Evolutionary conservation across 2,888 invertebrate genomes (phyloP).

Genomic region (Elysia crispata): DNA sequence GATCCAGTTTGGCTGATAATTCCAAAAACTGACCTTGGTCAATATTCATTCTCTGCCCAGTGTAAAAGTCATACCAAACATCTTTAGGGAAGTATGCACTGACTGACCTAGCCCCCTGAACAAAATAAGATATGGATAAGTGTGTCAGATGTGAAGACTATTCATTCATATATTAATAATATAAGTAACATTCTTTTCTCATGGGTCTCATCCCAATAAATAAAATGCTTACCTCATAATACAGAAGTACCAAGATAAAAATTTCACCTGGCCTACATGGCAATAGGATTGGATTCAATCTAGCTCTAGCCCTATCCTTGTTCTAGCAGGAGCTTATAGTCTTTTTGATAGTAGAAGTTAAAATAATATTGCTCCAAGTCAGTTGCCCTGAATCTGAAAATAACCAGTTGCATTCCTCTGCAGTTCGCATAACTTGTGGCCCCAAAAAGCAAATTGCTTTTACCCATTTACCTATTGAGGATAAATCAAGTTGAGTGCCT

Average conservation of each 20-base stretch:
- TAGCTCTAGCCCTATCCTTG: too few relatives aligned
- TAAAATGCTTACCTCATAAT: constrained; percentile 80
- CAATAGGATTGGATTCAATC: constrained; percentile 62
- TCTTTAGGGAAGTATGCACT: constrained; percentile 69
- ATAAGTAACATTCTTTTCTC: constrained; percentile 84
- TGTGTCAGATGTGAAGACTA: too few relatives aligned
- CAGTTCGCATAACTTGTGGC: too few relatives aligned
- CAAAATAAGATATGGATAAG: constrained; percentile 69
- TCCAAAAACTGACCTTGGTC: constrained; percentile 69
- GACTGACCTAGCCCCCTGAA: constrained; percentile 53
- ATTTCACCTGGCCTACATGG: constrained; percentile 42
- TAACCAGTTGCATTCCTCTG: too few relatives aligned
- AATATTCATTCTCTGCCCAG: constrained; percentile 50
- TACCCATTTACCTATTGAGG: too few relatives aligned
- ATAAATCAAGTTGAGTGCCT: too few relatives aligned
- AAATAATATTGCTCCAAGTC: too few relatives aligned
- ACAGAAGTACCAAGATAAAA: constrained; percentile 63
- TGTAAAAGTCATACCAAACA: constrained; percentile 69
- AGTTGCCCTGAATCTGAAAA: too few relatives aligned
- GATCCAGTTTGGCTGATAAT: constrained; percentile 82
- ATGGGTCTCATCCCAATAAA: constrained; percentile 83
- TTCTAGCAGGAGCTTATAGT: constrained; percentile 37
- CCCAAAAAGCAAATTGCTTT: too few relatives aligned
- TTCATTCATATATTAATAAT: constrained; percentile 78
- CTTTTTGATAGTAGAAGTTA: too few relatives aligned